These are phyloP conservation scores for Calliopsis andreniformis DNA, from an alignment of 1,140 invertebrate genomes.

Conservation along the genomic window DNA sequence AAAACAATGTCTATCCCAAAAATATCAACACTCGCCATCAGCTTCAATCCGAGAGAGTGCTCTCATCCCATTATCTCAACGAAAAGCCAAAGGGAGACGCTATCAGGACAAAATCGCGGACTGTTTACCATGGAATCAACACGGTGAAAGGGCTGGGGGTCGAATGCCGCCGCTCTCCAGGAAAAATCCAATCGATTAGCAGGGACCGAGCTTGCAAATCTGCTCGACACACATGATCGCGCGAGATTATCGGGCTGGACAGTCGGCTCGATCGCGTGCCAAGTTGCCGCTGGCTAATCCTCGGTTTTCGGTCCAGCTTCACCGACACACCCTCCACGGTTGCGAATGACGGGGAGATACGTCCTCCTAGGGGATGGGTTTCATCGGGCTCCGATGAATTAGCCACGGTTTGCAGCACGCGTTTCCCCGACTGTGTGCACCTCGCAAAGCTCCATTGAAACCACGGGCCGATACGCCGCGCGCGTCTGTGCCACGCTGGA, in stretches of 20 bases:
- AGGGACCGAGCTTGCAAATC: neutral
- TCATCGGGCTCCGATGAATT: slow-evolving; percentile 47
- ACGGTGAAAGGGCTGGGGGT: too few species aligned
- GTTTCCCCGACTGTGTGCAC: neutral
- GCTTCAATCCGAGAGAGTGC: too few species aligned
- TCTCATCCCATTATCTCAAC: too few species aligned
- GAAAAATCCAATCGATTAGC: neutral
- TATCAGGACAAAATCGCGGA: too few species aligned
- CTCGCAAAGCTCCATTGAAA: too few species aligned
- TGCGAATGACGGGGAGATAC: neutral
- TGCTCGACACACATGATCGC: slow-evolving; percentile 35
- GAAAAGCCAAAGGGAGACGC: too few species aligned
- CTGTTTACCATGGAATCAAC: too few species aligned
- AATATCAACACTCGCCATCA: too few species aligned
- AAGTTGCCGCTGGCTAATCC: slow-evolving; percentile 33
- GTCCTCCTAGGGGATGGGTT: neutral
- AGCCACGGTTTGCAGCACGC: slow-evolving; percentile 33
- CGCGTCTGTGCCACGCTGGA: too few species aligned
- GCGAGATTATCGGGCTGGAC: slow-evolving; percentile 22
- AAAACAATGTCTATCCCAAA: too few species aligned
- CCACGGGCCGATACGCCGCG: too few species aligned
- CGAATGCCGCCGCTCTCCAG: neutral
- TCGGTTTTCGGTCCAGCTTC: slow-evolving; percentile 23
- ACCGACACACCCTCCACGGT: too few species aligned
- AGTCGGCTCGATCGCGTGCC: slow-evolving; percentile 20